These are phyloP conservation scores for Pachypanchax playfairii DNA, from an alignment of 2,113 vertebrate genomes.

Conservation along the genomic window DNA sequence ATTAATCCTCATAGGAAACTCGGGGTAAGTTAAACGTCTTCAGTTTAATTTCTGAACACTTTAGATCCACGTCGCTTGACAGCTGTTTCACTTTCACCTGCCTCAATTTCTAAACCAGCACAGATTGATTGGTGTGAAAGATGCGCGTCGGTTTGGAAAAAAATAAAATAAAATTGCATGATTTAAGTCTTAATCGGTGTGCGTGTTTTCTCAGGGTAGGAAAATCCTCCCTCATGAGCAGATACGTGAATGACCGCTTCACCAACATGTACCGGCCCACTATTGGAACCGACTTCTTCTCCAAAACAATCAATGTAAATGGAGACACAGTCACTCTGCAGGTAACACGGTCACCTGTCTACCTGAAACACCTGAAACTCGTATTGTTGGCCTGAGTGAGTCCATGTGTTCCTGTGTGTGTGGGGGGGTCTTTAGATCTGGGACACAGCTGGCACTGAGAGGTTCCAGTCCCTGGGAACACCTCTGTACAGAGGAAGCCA, in stretches of 20 bases:
- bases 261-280: constrained; percentile 66
- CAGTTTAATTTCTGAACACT: background rate
- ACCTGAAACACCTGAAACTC: background rate
- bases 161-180: background rate
- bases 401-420: background rate
- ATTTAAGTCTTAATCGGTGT: no score
- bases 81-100: constrained; percentile 45
- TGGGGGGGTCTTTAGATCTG: constrained; percentile 57
- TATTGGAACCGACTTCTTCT: constrained; percentile 73
- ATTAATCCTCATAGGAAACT: constrained; percentile 75
- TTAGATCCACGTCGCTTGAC: background rate
- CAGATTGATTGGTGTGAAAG: no score
- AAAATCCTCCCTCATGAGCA: constrained; percentile 74
- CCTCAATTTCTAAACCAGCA: background rate
- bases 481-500: constrained; percentile 63
- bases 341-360: constrained; percentile 44
- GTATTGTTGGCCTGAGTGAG: background rate
- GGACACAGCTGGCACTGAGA: constrained; percentile 73
- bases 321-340: constrained; percentile 59
- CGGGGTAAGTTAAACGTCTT: constrained; percentile 63
- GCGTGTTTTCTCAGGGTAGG: constrained; percentile 64
- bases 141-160: background rate
- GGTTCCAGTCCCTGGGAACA: constrained; percentile 70
- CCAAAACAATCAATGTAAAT: constrained; percentile 51
- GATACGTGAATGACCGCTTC: constrained; percentile 70